These are phyloP conservation scores for Myxocyprinus asiaticus DNA, from an alignment of 2,113 vertebrate species.

Conservation along the genomic window DNA sequence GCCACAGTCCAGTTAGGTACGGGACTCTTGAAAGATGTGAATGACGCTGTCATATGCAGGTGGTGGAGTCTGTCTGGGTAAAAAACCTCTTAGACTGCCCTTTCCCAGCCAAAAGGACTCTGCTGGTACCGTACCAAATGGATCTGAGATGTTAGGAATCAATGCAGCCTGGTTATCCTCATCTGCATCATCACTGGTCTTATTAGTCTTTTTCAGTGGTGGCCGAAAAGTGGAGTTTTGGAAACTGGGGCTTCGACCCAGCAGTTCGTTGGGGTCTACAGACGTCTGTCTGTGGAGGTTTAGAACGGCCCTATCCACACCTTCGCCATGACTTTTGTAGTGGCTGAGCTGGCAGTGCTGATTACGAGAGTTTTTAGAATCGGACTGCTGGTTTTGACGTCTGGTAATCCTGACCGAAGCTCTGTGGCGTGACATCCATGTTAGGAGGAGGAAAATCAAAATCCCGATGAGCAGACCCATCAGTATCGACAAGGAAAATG, in stretches of 20 bases:
- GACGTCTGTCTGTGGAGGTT: constrained; percentile 89
- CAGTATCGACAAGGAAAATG: constrained; percentile 88
- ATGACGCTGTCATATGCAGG: constrained; percentile 92
- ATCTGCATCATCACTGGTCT: constrained; percentile 76
- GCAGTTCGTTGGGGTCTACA: constrained; percentile 84
- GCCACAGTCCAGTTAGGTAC: constrained; percentile 61
- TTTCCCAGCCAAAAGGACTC: constrained; percentile 87
- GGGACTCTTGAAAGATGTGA: constrained; percentile 86
- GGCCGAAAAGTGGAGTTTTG: constrained; percentile 90
- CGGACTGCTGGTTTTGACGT: constrained; percentile 66
- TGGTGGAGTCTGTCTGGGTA: constrained; percentile 81
- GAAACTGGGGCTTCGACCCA: constrained; percentile 84
- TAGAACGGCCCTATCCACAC: constrained; percentile 75
- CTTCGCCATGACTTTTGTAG: constrained; percentile 86
- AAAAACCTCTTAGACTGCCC: constrained; percentile 80
- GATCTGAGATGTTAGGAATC: constrained; percentile 69
- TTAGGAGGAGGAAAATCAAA: constrained; percentile 82
- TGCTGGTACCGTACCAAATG: constrained; percentile 60
- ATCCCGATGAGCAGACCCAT: constrained; percentile 89
- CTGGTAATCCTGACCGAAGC: constrained; percentile 88
- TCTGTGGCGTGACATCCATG: constrained; percentile 83
- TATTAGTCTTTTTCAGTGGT: constrained; percentile 72
- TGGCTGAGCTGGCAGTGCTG: constrained; percentile 76
- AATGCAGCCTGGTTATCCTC: constrained; percentile 77
- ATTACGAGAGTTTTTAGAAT: constrained; percentile 60